These are phyloP conservation scores for Sebastes steindachneri DNA, from an alignment of 2,797 vertebrate genomes.

Conservation along the genomic window DNA sequence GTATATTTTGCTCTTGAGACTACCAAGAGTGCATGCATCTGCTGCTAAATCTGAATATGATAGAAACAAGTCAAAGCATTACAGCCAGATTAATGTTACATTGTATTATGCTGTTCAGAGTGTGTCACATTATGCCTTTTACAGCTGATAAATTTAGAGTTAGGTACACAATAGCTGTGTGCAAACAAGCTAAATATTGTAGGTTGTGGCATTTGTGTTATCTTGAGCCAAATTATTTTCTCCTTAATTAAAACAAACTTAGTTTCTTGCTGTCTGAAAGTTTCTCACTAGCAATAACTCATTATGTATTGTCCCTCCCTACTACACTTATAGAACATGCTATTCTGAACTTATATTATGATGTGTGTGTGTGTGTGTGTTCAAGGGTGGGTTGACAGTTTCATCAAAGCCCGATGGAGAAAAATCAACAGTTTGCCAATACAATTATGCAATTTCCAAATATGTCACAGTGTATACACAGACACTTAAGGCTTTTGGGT, in stretches of 20 bases:
- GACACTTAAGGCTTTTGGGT: constrained; percentile 61
- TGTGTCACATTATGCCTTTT: constrained; percentile 2
- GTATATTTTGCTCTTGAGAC: constrained; percentile 45
- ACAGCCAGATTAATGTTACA: background rate
- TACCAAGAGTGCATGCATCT: constrained; percentile 3
- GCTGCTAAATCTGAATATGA: background rate
- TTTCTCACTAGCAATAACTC: constrained; percentile 25
- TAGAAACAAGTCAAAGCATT: background rate
- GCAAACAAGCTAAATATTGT: constrained; percentile 13
- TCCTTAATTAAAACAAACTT: constrained; percentile 38
- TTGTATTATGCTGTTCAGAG: background rate
- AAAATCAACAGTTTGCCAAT: constrained; percentile 71
- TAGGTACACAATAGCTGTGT: background rate
- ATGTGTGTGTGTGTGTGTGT: constrained; percentile 3
- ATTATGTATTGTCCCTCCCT: constrained; percentile 34
- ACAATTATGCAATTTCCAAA: constrained; percentile 75
- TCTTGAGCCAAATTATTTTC: constrained; percentile 30
- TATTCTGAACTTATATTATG: constrained; percentile 32
- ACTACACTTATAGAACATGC: background rate
- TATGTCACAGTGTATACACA: constrained; percentile 63
- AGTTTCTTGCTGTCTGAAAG: constrained; percentile 38
- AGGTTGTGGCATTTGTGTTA: constrained; percentile 16
- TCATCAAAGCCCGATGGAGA: constrained; percentile 57
- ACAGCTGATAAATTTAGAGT: constrained; percentile 1
- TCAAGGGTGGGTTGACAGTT: constrained; percentile 54